phyloP scores from a whole-genome alignment of 1,140 invertebrate species.

The Saccostrea cuccullata region DNA sequence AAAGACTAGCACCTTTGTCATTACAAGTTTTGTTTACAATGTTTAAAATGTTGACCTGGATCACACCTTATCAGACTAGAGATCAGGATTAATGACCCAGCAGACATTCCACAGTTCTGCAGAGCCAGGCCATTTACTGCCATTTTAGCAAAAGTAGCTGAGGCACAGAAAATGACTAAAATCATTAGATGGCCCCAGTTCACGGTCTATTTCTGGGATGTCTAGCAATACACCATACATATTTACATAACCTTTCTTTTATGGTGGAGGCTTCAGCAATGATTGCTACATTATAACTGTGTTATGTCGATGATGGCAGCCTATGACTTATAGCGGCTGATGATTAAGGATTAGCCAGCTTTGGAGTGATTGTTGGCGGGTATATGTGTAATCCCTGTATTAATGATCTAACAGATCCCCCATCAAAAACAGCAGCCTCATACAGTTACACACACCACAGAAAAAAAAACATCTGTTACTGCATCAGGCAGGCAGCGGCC shows the following conservation, averaged over 20 bases:
- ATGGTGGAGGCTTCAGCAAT: not conserved
- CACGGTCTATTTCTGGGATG: constrained; percentile 15
- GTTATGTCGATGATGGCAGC: not conserved
- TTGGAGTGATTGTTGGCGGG: not conserved
- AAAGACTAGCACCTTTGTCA: constrained; percentile 12
- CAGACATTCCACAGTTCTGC: not conserved
- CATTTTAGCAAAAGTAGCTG: not conserved
- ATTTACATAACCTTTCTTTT: not conserved
- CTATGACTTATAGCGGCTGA: not conserved
- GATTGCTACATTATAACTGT: not conserved
- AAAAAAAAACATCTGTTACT: constrained; percentile 10
- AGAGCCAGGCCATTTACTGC: constrained; percentile 30
- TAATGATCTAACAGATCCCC: not conserved
- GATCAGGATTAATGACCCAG: constrained; percentile 12
- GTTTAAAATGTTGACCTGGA: not conserved
- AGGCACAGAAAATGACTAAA: constrained; percentile 19
- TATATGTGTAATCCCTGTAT: not conserved
- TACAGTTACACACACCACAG: not conserved
- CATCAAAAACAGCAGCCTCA: not conserved
- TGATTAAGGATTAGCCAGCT: constrained; percentile 7
- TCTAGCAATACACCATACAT: not conserved
- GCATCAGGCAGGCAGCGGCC: not conserved
- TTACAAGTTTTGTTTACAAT: constrained; percentile 20
- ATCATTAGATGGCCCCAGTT: constrained; percentile 36
- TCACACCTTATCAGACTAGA: constrained; percentile 22